These are phyloP conservation scores for Pygathrix nemaeus DNA, from an alignment of 2,113 vertebrate genomes.

Conservation along the genomic window DNA sequence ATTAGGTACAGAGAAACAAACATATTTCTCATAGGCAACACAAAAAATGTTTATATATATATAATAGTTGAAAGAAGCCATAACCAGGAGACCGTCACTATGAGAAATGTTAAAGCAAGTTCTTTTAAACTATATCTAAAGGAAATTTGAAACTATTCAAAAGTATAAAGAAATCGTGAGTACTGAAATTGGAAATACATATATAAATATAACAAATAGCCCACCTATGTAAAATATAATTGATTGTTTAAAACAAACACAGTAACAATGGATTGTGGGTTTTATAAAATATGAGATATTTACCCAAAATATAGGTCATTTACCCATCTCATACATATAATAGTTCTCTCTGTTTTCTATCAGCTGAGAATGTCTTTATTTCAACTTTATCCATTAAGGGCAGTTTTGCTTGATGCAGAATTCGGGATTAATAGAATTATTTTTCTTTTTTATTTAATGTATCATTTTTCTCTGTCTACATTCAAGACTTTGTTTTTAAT, in stretches of 20 bases:
- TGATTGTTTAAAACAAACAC: background rate
- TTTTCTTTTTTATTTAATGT: background rate
- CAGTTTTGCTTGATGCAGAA: background rate
- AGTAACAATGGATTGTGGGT: background rate
- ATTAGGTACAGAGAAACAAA: background rate
- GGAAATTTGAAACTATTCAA: background rate
- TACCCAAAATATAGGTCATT: background rate
- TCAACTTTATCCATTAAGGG: background rate
- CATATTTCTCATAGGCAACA: background rate
- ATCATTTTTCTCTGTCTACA: background rate
- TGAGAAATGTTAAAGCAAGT: background rate
- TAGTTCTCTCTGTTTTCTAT: background rate
- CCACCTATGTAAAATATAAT: background rate
- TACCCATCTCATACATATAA: background rate
- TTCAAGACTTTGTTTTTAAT: background rate
- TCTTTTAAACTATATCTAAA: background rate
- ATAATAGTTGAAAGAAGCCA: background rate
- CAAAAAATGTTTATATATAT: background rate
- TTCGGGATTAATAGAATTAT: background rate
- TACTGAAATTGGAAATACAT: background rate
- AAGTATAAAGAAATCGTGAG: background rate
- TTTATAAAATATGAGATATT: background rate
- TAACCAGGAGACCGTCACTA: background rate
- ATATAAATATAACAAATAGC: background rate
- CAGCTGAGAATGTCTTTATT: background rate